Evolutionary conservation across 2,888 invertebrate species (phyloP), one percentile per base, ranked within the genome.

Genomic region (Meiosimyza decipiens): DNA sequence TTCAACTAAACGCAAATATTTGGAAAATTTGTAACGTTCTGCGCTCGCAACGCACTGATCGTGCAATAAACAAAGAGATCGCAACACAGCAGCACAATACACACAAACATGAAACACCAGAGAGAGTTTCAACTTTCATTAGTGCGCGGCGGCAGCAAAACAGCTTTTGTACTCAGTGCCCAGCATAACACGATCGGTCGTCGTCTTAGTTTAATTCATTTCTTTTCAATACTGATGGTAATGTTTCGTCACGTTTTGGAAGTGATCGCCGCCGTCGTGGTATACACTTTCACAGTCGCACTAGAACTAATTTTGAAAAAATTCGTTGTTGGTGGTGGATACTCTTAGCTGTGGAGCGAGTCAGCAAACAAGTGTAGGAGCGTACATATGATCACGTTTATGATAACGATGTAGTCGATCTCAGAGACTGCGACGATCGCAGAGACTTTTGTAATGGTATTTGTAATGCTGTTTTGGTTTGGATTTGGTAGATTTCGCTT

Each of bases 301-400:
- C 82, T 84, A 85, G 85, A 85, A 85, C 84, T 84, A 84, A 84
- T 83, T 84, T 83, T 82, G 78, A 82, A 81, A 82, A 81, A 77
- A 78, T 78, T 81, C 80, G 82, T 82, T 85, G 82, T 83, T 83
- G 80, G 82, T 82, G 70, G 62, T 63, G 57, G 63, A 12, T 66
- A 28, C 47, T 4, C 22, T 47, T 40, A 60, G 59, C 69, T 67
- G 40, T 54, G 67, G 54, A 59, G 57, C 68, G 47, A 51, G 55
- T 40, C 13, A 13, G 57, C 5, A 33, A 69, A 50, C 69, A 49
- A 69, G 51, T 50, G 47, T 49, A 13, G n/a, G 54, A 47, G 51
- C 55, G 13, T 28, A 33, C 47, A 7, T 7, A 49, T 40, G 16
- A 54, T 54, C 49, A 47, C 71, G 55, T 64, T 64, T 40, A 47